Percentiles rank a stretch among this genome's conserved stretches.
These are phyloP conservation scores for Osmerus eperlanus DNA, from an alignment of 2,113 vertebrate species.

Conservation along the genomic window DNA sequence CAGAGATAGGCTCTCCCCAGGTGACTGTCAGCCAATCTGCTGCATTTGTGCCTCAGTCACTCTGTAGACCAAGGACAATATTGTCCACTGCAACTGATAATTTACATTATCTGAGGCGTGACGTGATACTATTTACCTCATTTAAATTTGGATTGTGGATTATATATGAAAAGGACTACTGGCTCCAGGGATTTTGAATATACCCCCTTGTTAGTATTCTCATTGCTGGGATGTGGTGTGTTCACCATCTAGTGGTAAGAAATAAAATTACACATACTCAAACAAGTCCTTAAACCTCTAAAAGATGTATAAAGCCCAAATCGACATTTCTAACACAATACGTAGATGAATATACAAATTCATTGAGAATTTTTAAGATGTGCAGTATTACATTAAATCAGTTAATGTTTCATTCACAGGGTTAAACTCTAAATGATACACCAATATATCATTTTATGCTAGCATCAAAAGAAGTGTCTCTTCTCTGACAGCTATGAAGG, in stretches of 20 bases:
- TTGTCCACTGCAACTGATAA: constrained; percentile 5
- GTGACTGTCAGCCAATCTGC: constrained; percentile 19
- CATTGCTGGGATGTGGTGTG: too few relatives aligned
- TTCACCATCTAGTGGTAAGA: too few relatives aligned
- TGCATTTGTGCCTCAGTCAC: constrained; percentile 26
- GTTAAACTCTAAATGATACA: constrained; percentile 20
- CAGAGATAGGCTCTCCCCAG: constrained; percentile 28
- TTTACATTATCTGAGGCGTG: constrained; percentile 15
- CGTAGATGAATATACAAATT: too few relatives aligned
- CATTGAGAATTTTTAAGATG: too few relatives aligned
- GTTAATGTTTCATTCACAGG: too few relatives aligned
- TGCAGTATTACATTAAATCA: too few relatives aligned
- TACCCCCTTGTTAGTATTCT: too few relatives aligned
- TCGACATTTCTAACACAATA: too few relatives aligned
- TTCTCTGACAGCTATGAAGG: constrained; percentile 49
- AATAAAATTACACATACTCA: too few relatives aligned
- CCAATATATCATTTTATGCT: constrained; percentile 3
- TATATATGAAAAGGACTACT: background rate
- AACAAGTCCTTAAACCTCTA: too few relatives aligned
- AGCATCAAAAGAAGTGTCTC: background rate
- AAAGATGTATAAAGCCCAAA: too few relatives aligned
- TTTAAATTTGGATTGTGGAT: background rate
- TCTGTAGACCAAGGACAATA: background rate
- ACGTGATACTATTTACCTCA: constrained; percentile 7
- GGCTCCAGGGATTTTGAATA: too few relatives aligned